Evolutionary conservation across 1,140 invertebrate genomes (phyloP), one percentile per base, ranked within the genome.

Genomic region (Monochamus saltuarius): DNA sequence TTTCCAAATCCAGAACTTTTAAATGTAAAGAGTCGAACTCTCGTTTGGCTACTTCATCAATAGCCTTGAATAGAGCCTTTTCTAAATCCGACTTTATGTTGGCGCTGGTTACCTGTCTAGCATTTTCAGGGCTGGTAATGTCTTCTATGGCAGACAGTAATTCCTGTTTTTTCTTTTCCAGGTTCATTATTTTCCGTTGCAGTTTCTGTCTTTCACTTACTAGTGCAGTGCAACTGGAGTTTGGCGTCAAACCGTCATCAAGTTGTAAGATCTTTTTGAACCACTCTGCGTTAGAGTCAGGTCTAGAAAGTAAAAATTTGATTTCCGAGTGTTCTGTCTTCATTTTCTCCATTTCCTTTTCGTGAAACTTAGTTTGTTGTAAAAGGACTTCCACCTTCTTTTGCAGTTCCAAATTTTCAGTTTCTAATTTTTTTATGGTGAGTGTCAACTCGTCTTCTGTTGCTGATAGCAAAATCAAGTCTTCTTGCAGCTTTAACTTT

Each of bases 101-200:
- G n/a, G 10, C 37, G 17, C 35, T 35, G 17, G 17, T 17, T 14
- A 40, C 35, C 14, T 35, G 22, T 35, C 22, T 14, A 7, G 8
- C 8, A 17, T 51, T 59, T 16, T 56, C 47, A 3, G 61, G 54
- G 3, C 51, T 34, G 7, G 57, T 37, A 9, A 55, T 61, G 22
- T 61, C 60, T 4, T 61, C 56, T 1, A 66, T 66, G 1, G 55
- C 65, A 14, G 54, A 47, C 0, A 66, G 57, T 7, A 66, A 16
- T 53, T 66, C 65, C 1, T 57, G 54, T 38, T 66, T 63, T 53
- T 66, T 66, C 22, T 43, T 56, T 49, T 66, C 65, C 2, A 66
- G 22, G 19, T 58, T 61, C 11, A 62, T 40, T 7, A 66, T 63
- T 43, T 66, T 63, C 34, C 49, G 22, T 16, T 63, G 61, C 7